phyloP scores from a whole-genome alignment of 2,113 vertebrate species.

The Mungos mungo region DNA sequence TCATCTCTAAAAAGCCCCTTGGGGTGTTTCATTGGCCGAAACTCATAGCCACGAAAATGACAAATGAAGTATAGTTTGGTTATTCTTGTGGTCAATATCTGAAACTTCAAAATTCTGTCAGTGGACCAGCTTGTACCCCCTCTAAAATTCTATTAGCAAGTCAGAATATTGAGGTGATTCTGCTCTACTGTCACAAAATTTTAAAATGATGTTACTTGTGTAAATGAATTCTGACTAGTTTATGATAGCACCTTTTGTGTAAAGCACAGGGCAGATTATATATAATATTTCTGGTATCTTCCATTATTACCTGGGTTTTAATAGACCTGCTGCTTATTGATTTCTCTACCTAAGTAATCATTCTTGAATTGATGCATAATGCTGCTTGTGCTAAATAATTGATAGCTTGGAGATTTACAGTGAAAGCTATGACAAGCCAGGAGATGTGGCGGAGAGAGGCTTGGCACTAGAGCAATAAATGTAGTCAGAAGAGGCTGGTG shows the following conservation, averaged over 20 bases:
- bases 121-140: background rate
- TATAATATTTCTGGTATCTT: conserved; percentile 66
- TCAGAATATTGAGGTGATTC: conserved; percentile 63
- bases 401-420: conserved; percentile 62
- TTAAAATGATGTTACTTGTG: background rate
- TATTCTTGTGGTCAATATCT: conserved; percentile 28
- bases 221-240: conserved; percentile 44
- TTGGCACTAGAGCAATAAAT: conserved; percentile 43
- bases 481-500: conserved; percentile 47
- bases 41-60: background rate
- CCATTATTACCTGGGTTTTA: conserved; percentile 73
- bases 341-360: conserved; percentile 73
- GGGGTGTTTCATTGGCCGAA: background rate
- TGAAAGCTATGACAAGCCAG: conserved; percentile 49
- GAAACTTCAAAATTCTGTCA: conserved; percentile 51
- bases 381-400: conserved; percentile 71
- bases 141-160: conserved; percentile 41
- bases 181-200: conserved; percentile 1
- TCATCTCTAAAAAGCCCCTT: background rate
- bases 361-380: conserved; percentile 73
- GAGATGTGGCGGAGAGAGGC: conserved; percentile 8
- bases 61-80: background rate
- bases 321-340: conserved; percentile 78
- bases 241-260: conserved; percentile 58
- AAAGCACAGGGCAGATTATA: conserved; percentile 53